These are phyloP conservation scores for Epicauta chinensis DNA, from an alignment of 1,140 invertebrate genomes.

Conservation along the genomic window DNA sequence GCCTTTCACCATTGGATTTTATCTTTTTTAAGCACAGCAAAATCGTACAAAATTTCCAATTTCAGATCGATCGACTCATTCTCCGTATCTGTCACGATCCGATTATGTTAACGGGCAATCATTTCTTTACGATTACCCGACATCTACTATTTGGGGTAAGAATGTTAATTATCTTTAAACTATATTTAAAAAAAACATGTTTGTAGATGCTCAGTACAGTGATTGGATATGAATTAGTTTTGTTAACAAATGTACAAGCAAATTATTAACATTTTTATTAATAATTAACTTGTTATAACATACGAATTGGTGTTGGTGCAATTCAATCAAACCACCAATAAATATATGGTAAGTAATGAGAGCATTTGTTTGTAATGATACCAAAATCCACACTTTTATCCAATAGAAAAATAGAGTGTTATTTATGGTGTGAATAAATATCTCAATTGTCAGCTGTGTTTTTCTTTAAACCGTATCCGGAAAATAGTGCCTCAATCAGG, in stretches of 20 bases:
- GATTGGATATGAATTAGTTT: conserved; percentile 5
- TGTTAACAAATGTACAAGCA: not conserved
- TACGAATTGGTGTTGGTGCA: conserved; percentile 61
- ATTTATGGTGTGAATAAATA: no score
- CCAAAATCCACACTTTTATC: not conserved
- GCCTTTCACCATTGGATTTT: no score
- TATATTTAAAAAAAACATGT: not conserved
- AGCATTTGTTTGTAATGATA: conserved; percentile 4
- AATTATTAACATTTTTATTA: no score
- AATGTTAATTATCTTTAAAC: no score
- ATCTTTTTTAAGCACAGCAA: no score
- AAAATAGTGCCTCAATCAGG: no score
- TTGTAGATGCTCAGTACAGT: conserved; percentile 8
- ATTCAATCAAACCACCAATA: conserved; percentile 36
- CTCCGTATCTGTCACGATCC: conserved; percentile 1
- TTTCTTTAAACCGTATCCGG: no score
- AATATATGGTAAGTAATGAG: conserved; percentile 7
- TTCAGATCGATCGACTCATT: conserved; percentile 2
- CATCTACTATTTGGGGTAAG: conserved; percentile 4
- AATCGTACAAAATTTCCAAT: not conserved
- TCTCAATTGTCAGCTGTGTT: no score
- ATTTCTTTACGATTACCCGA: conserved; percentile 5
- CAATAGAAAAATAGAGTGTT: not conserved
- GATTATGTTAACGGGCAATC: conserved; percentile 3
- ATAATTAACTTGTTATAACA: no score